These are phyloP conservation scores for Nowickia ferox DNA, from an alignment of 2,888 invertebrate genomes.

Conservation along the genomic window DNA sequence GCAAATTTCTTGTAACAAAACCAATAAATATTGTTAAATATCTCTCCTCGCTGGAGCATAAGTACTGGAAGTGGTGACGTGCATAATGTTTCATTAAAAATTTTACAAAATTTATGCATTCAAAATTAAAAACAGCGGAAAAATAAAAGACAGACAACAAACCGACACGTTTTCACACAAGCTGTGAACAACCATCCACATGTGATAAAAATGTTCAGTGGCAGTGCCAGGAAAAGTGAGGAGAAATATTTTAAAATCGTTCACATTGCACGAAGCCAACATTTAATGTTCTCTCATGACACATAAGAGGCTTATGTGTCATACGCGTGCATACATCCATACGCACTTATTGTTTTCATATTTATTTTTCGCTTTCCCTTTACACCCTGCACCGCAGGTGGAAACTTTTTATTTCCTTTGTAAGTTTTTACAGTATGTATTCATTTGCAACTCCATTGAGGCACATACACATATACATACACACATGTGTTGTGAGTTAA, in stretches of 20 bases:
- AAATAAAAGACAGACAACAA: slow-evolving; percentile 40
- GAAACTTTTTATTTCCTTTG: background rate
- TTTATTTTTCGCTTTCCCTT: background rate
- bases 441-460: background rate
- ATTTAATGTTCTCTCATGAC: slow-evolving; percentile 50
- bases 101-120: slow-evolving; percentile 68
- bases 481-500: too few relatives aligned
- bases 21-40: slow-evolving; percentile 62
- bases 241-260: slow-evolving; percentile 27
- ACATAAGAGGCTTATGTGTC: slow-evolving; percentile 56
- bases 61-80: slow-evolving; percentile 38
- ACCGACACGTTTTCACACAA: slow-evolving; percentile 7
- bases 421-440: background rate
- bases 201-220: slow-evolving; percentile 45
- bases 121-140: slow-evolving; percentile 66
- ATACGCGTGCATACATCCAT: slow-evolving; percentile 15
- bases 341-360: slow-evolving; percentile 9
- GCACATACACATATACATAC: too few relatives aligned
- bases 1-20: slow-evolving; percentile 51
- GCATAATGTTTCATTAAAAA: slow-evolving; percentile 70
- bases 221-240: slow-evolving; percentile 7
- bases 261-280: slow-evolving; percentile 55
- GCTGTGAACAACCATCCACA: slow-evolving; percentile 40
- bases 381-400: background rate
- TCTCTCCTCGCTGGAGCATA: slow-evolving; percentile 29